Conservation (phyloP, 2,797 vertebrate species). For the Carcharodon carcharias region DNA sequence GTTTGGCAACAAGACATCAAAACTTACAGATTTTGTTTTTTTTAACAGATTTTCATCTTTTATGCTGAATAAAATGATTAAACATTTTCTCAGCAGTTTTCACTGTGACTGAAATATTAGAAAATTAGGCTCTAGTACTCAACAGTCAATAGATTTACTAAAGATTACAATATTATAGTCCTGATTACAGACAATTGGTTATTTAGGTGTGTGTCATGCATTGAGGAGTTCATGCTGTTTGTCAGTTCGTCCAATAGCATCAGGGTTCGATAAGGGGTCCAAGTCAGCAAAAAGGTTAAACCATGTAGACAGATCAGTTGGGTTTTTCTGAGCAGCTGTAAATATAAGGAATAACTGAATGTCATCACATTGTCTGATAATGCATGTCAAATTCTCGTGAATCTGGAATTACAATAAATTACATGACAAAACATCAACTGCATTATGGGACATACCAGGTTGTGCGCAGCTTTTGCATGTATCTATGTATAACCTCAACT, state of each 20-base stretch:
- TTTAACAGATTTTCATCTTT: background rate
- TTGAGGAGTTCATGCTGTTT: constrained; percentile 83
- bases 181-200: constrained; percentile 20
- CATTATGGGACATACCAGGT: background rate
- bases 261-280: constrained; percentile 78
- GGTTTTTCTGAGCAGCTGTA: constrained; percentile 58
- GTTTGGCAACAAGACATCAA: constrained; percentile 24
- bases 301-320: constrained; percentile 74
- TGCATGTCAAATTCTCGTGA: background rate
- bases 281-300: constrained; percentile 81
- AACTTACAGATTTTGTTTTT: background rate
- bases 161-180: constrained; percentile 31
- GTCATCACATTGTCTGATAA: background rate
- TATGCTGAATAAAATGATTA: background rate
- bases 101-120: constrained; percentile 7
- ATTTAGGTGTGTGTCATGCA: constrained; percentile 59
- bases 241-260: constrained; percentile 76
- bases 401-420: background rate
- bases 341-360: constrained; percentile 27
- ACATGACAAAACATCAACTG: constrained; percentile 2
- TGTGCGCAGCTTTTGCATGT: background rate
- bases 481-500: background rate
- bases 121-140: constrained; percentile 24
- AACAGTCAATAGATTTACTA: constrained; percentile 25
- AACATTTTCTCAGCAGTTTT: constrained; percentile 28